Conservation (phyloP, 1,140 invertebrate species). For the Pissodes strobi region DNA sequence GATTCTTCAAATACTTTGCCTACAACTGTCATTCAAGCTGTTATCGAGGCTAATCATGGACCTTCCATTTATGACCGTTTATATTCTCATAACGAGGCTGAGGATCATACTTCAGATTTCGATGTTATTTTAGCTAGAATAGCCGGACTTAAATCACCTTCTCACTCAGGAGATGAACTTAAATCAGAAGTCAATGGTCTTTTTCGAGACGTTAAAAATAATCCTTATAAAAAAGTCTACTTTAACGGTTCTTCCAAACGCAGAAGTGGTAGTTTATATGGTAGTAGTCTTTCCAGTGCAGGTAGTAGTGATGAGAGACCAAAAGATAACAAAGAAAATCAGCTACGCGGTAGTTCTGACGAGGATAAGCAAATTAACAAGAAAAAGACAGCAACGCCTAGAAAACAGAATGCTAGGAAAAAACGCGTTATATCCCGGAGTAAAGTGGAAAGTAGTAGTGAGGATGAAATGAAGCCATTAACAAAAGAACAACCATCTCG, state of each 20-base stretch:
- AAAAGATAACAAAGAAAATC: conserved; percentile 55
- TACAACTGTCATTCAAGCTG: conserved; percentile 68
- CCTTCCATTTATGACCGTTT: conserved; percentile 86
- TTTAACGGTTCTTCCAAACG: conserved; percentile 73
- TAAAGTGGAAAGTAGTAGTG: conserved; percentile 63
- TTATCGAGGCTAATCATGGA: conserved; percentile 86
- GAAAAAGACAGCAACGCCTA: conserved; percentile 35
- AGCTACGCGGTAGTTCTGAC: conserved; percentile 45
- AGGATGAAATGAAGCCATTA: conserved; percentile 60
- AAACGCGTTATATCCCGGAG: conserved; percentile 51
- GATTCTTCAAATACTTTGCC: conserved; percentile 61
- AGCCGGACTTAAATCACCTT: conserved; percentile 64
- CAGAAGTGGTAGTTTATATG: conserved; percentile 66
- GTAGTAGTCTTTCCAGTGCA: conserved; percentile 68
- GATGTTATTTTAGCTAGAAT: conserved; percentile 73
- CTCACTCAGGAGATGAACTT: conserved; percentile 63
- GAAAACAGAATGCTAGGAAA: conserved; percentile 38
- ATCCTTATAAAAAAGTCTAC: conserved; percentile 75
- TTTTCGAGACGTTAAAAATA: conserved; percentile 63
- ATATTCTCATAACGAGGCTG: conserved; percentile 74
- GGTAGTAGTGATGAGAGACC: conserved; percentile 62
- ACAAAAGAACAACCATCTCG: conserved; percentile 59
- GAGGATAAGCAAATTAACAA: conserved; percentile 53
- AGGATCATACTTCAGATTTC: conserved; percentile 71
- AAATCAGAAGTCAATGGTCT: conserved; percentile 71